Base-by-base conservation (phyloP, 2,797 vertebrate genomes). In the Synanceia verrucosa region DNA sequence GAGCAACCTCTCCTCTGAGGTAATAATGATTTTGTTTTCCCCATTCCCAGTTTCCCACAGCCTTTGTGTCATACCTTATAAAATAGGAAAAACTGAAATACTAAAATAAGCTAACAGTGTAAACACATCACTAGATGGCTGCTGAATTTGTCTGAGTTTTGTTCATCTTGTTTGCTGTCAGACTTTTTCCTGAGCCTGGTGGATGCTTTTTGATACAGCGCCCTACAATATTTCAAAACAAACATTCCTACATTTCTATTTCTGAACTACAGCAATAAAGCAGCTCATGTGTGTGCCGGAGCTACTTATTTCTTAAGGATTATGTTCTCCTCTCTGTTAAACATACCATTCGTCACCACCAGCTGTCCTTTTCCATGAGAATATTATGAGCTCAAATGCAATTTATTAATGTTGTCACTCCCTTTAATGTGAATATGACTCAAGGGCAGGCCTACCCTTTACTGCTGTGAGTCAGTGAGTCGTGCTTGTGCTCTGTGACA, bases 381-480 rank as follows among this genome's bases (percentile, higher is more conserved):
- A 37, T 24, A 44, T 41, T 53, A 63, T 50, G 56, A 78, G 46
- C 39, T 37, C 46, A 65, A 84, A 65, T 29, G 59, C 65, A 68
- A 46, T 82, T 71, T 70, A 84, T 81, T 71, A 67, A 57, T 65
- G 34, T 69, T 81, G 78, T 80, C 84, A 78, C 76, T 73, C 46
- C 56, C 41, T 79, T 65, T 79, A 86, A 78, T 65, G 76, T 41
- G 79, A 66, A 78, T 69, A 72, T 83, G 75, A 87, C 84, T 83
- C 56, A 39, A 34, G 78, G 85, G 78, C 68, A 82, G 63, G 33
- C 37, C 62, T 88, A 70, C 62, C 87, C 86, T 88, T 86, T 84
- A 29, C 69, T 9, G 56, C 59, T 65, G 67, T 62, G 78, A 85
- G 71, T 70, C 59, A 44, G 59, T 26, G 74, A 73, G 67, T 72